Evolutionary conservation across 1,140 invertebrate genomes (phyloP).

Genomic region (Pristionchus pacificus): DNA sequence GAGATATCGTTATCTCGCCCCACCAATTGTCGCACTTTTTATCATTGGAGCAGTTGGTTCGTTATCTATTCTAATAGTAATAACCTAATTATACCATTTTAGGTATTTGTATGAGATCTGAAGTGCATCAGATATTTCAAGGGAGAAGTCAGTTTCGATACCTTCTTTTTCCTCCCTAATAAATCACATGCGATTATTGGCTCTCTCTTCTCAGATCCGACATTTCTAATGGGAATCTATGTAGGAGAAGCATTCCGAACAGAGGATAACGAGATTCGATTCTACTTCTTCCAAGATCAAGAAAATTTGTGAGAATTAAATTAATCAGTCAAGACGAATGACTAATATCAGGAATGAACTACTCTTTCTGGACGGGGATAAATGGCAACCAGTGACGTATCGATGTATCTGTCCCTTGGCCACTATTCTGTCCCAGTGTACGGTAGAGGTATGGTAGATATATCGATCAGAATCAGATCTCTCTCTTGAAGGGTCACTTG

Average conservation of each 20-base stretch:
- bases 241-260: background rate
- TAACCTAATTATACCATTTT: too few relatives aligned
- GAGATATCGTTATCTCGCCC: too few relatives aligned
- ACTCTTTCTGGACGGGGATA: background rate
- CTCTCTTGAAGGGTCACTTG: background rate
- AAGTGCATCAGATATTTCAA: background rate
- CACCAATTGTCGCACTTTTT: too few relatives aligned
- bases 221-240: background rate
- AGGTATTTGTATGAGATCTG: background rate
- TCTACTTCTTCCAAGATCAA: background rate
- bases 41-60: too few relatives aligned
- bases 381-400: background rate
- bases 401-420: background rate
- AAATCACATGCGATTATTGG: too few relatives aligned
- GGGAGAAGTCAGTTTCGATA: background rate
- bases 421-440: background rate
- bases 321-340: background rate
- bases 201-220: background rate
- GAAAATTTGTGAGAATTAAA: background rate
- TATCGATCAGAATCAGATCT: background rate
- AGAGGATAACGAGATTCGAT: background rate
- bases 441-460: background rate
- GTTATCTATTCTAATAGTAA: too few relatives aligned
- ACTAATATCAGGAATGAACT: background rate
- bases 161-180: background rate